phyloP scores from a whole-genome alignment of 2,888 invertebrate species.

The Ophonus ardosiacus region DNA sequence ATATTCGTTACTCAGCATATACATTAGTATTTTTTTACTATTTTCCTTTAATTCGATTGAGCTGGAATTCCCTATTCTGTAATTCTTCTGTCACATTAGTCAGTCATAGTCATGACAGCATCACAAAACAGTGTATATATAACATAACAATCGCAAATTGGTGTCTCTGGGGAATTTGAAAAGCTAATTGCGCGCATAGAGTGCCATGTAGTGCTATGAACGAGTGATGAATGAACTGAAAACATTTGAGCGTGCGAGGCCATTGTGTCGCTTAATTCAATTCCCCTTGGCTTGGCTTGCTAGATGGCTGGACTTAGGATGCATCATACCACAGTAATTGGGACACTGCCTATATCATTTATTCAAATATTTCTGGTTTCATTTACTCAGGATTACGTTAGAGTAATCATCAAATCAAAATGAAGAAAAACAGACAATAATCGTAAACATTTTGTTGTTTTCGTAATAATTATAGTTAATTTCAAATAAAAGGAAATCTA shows the following conservation, averaged over 20 bases:
- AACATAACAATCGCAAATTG: conserved; percentile 40
- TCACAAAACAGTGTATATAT: neutral
- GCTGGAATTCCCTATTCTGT: too few relatives aligned
- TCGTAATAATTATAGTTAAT: too few relatives aligned
- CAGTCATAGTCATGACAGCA: neutral
- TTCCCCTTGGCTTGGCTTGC: conserved; percentile 62
- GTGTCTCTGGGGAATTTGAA: conserved; percentile 41
- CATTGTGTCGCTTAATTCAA: conserved; percentile 68
- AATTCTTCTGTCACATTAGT: neutral
- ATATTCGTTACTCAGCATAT: too few relatives aligned
- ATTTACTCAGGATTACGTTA: neutral
- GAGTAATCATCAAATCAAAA: neutral
- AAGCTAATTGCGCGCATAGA: conserved; percentile 48
- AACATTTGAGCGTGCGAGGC: conserved; percentile 67
- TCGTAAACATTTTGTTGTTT: neutral
- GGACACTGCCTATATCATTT: conserved; percentile 13
- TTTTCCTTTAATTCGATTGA: too few relatives aligned
- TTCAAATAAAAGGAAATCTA: too few relatives aligned
- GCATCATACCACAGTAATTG: conserved; percentile 46
- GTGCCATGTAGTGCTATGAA: conserved; percentile 43
- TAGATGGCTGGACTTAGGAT: conserved; percentile 4
- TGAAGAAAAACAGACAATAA: neutral
- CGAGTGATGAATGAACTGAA: conserved; percentile 67
- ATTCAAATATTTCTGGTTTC: conserved; percentile 25
- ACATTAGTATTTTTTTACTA: too few relatives aligned